Conservation (phyloP, 2,113 vertebrate genomes). For the Periophthalmodon schlosseri region DNA sequence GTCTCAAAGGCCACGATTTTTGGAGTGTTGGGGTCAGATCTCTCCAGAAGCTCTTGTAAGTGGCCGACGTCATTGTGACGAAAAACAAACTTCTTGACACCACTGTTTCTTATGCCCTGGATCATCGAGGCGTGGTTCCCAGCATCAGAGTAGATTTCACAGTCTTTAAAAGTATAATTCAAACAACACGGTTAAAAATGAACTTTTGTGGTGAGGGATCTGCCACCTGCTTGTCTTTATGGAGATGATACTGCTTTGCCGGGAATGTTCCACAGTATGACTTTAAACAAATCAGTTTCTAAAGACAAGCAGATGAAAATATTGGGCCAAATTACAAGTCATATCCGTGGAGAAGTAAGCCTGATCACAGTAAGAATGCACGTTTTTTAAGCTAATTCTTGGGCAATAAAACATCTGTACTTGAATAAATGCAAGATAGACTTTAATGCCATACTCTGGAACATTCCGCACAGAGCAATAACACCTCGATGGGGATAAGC, state of each 20-base stretch:
- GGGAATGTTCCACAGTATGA: neutral
- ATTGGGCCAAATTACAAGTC: neutral
- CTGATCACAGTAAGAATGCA: too few species aligned
- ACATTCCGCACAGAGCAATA: neutral
- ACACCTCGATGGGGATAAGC: neutral
- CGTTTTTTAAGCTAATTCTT: too few species aligned
- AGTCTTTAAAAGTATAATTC: constrained; percentile 70
- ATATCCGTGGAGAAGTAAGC: neutral
- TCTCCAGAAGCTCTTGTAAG: constrained; percentile 82
- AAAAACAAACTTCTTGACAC: constrained; percentile 89
- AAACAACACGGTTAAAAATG: neutral
- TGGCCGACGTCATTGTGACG: constrained; percentile 87
- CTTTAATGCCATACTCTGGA: too few species aligned
- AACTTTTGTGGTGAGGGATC: neutral
- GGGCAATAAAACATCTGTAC: too few species aligned
- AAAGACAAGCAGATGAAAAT: neutral
- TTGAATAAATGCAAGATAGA: too few species aligned
- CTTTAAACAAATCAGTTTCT: too few species aligned
- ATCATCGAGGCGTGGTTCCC: constrained; percentile 98
- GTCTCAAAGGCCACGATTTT: constrained; percentile 95
- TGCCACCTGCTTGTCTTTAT: too few species aligned
- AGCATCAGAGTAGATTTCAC: constrained; percentile 92
- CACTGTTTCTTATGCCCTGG: constrained; percentile 90
- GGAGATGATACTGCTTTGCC: neutral
- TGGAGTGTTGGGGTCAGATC: constrained; percentile 81